Evolutionary conservation across 2,888 invertebrate species (phyloP), one percentile per base, ranked within the genome.

Genomic region (Anagyrus pseudococci): DNA sequence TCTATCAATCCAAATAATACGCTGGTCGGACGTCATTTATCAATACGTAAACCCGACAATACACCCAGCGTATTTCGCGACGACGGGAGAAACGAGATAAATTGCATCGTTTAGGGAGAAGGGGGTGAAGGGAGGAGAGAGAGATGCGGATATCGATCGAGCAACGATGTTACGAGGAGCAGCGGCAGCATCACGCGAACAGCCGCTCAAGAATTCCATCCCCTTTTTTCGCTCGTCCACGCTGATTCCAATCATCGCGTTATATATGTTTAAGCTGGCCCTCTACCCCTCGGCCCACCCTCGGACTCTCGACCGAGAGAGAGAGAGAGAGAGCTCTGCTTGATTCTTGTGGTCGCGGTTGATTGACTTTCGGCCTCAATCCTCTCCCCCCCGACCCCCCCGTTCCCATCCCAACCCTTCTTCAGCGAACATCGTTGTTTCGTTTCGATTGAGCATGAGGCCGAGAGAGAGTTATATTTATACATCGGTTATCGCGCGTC

Each of bases 191-290:
- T 41, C 33, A 44, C 55, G 22, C 23, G 19, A 29, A 2, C 10
- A 54, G 23, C 41, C 22, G 60, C 54, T 55, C 37, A 20, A 61
- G 56, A 61, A 50, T 46, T 61, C 49, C 43, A 55, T 61, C 44
- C 43, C 33, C 47, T 25, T 46, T 43, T 46, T 37, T 52, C 41
- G 13, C 29, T 41, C 41, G 41, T 48, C 53, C 52, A 20, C 44
- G n/a, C 19, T 50, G 19, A 56, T 61, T 56, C 49, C 55, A 61
- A 61, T 56, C 61, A 61, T 43, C 33, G 43, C 23, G 40, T 7
- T 13, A 37, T 48, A 49, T 40, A 3, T 37, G 29, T 60, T 47
- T 54, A 47, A 29, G 40, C 41, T 4, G 15, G 7, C 17, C 29
- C 49, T n/a, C 29, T 43, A 2, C 4, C 43, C 22, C 37, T 26